These are phyloP conservation scores for Sardina pilchardus DNA, from an alignment of 2,113 vertebrate species.

Conservation along the genomic window DNA sequence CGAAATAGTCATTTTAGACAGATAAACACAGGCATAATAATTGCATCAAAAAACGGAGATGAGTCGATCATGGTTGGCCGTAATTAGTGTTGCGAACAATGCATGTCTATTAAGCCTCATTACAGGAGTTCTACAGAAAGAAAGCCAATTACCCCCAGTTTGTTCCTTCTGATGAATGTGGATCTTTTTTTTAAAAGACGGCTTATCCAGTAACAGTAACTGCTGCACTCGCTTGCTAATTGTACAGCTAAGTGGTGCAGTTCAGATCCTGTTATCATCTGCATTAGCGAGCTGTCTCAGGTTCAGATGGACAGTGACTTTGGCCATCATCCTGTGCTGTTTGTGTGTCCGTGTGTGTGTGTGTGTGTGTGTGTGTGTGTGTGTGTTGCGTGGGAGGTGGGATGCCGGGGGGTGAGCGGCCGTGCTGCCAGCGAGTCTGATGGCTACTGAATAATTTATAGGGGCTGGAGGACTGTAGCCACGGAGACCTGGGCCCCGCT, in stretches of 20 bases:
- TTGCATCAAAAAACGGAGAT: constrained; percentile 64
- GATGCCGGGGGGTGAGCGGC: constrained; percentile 45
- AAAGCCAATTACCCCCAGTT: constrained; percentile 73
- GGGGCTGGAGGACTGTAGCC: constrained; percentile 64
- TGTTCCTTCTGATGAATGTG: constrained; percentile 51
- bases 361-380: constrained; percentile 47
- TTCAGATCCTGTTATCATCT: constrained; percentile 20
- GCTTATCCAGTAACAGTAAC: constrained; percentile 20
- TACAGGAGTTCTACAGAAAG: constrained; percentile 72
- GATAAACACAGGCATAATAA: constrained; percentile 70
- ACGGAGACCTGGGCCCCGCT: constrained; percentile 60
- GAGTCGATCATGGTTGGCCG: constrained; percentile 71
- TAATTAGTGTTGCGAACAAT: constrained; percentile 75
- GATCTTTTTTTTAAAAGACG: not conserved
- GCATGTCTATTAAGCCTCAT: constrained; percentile 72
- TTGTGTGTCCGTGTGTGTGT: constrained; percentile 58
- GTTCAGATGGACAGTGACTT: constrained; percentile 18
- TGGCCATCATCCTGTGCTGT: constrained; percentile 29
- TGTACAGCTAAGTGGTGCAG: constrained; percentile 19
- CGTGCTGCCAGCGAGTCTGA: constrained; percentile 68
- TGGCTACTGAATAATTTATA: constrained; percentile 75
- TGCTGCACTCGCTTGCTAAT: constrained; percentile 51
- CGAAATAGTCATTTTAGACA: constrained; percentile 51
- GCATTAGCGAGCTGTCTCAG: constrained; percentile 14
- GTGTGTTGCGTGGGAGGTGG: constrained; percentile 32